Evolutionary conservation across 2,797 vertebrate genomes (phyloP).

Genomic region (Toxotes lorentzi): DNA sequence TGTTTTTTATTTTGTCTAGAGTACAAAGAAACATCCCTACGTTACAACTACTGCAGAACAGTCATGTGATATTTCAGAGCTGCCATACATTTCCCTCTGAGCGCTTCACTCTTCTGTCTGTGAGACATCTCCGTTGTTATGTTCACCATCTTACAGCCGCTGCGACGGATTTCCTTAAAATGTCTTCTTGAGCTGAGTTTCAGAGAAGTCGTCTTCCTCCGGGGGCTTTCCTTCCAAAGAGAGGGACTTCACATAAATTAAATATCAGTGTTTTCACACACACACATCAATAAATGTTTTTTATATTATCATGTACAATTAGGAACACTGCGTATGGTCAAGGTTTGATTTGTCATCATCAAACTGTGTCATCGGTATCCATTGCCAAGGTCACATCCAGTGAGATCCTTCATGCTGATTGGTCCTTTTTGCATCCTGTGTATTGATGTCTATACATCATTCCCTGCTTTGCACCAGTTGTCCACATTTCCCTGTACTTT

Average conservation of each 20-base stretch:
- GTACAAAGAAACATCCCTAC: constrained; percentile 37
- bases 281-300: constrained; percentile 58
- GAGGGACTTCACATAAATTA: constrained; percentile 41
- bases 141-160: background rate
- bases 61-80: constrained; percentile 57
- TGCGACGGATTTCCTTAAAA: constrained; percentile 4
- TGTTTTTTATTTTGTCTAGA: constrained; percentile 2
- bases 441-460: background rate
- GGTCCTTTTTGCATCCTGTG: constrained; percentile 28
- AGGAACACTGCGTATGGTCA: constrained; percentile 66
- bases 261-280: constrained; percentile 56
- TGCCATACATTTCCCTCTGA: constrained; percentile 50
- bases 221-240: constrained; percentile 32
- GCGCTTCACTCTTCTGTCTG: background rate
- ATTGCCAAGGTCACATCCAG: background rate
- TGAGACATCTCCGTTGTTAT: constrained; percentile 7
- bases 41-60: constrained; percentile 41
- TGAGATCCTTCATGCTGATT: constrained; percentile 43
- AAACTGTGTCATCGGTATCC: constrained; percentile 12
- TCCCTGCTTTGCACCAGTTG: constrained; percentile 24
- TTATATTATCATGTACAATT: constrained; percentile 65
- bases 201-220: constrained; percentile 3
- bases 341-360: constrained; percentile 51
- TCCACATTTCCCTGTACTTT: constrained; percentile 1
- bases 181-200: constrained; percentile 15